Evolutionary conservation across 2,888 invertebrate genomes (phyloP), one percentile per base, ranked within the genome.

Genomic region (Cordilura impudica): DNA sequence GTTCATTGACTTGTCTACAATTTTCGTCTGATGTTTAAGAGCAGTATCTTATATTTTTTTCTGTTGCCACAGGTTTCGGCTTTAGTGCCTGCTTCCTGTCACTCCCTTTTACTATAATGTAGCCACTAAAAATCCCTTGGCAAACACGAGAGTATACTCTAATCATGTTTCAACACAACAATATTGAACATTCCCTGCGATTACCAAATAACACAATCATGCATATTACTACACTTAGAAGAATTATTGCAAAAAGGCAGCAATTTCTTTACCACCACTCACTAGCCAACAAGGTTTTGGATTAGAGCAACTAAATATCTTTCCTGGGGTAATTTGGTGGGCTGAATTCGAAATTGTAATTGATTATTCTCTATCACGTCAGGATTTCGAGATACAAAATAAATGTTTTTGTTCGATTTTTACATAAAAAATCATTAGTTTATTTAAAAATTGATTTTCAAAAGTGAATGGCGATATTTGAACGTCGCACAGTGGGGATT

Each of bases 71-170:
- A 39, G 35, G n/a, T 39, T 12, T 39, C n/a, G 2, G 35, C 14
- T 39, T n/a, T n/a, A 31, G 12, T 66, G 47, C 12, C 53, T 45
- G 63, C 73, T 73, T 78, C 73, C 78, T 73, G 78, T 73, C 60
- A 73, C 73, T 53, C 73, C 73, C 60, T 65, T 65, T 67, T 7
- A 16, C 53, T 19, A 45, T 14, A 60, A 39, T 56, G 49, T 19
- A 43, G 26, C 14, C 49, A 51, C 4, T 51, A 39, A 8, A 63
- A 45, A 16, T 35, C 56, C 51, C 60, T 66, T 61, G 66, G 21
- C 65, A 31, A 54, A 54, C 19, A 45, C 2, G 49, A 3, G 16
- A 23, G 35, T 51, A 49, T 16, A 23, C 14, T 54, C 60, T 66
- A 66, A 77, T 35, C 45, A 39, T 31, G n/a, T 14, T 60, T 51